Evolutionary conservation across 2,113 vertebrate species (phyloP).

Genomic region (Misgurnus anguillicaudatus): DNA sequence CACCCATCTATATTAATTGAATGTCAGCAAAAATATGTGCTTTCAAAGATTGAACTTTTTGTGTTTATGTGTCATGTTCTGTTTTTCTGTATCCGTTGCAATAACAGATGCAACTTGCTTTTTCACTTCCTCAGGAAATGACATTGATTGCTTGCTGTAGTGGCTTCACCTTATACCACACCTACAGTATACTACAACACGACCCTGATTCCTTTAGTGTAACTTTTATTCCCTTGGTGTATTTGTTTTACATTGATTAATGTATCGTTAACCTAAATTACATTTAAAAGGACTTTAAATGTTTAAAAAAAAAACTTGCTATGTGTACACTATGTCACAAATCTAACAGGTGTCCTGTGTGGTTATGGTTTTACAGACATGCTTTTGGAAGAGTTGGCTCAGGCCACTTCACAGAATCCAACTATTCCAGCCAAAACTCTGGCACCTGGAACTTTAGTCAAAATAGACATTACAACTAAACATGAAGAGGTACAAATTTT

Average conservation of each 20-base stretch:
- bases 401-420: constrained; percentile 36
- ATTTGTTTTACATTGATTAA: background rate
- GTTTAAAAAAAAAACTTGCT: too few species aligned
- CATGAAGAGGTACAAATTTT: background rate
- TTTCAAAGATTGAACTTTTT: background rate
- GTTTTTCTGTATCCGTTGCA: constrained; percentile 21
- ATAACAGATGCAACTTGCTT: background rate
- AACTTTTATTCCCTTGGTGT: background rate
- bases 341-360: background rate
- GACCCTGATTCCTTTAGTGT: background rate
- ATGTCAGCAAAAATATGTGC: background rate
- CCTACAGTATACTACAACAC: background rate
- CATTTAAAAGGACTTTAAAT: too few species aligned
- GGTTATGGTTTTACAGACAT: constrained; percentile 59
- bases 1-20: background rate
- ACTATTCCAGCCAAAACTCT: constrained; percentile 32
- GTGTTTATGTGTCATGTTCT: background rate
- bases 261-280: too few species aligned
- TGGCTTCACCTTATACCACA: background rate
- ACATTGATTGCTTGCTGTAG: background rate
- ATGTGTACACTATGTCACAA: too few species aligned
- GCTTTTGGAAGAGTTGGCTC: constrained; percentile 70
- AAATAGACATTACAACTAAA: constrained; percentile 42
- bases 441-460: background rate
- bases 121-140: constrained; percentile 43